Conservation (phyloP, 2,113 vertebrate species). For the Brachyhypopomus gauderio region DNA sequence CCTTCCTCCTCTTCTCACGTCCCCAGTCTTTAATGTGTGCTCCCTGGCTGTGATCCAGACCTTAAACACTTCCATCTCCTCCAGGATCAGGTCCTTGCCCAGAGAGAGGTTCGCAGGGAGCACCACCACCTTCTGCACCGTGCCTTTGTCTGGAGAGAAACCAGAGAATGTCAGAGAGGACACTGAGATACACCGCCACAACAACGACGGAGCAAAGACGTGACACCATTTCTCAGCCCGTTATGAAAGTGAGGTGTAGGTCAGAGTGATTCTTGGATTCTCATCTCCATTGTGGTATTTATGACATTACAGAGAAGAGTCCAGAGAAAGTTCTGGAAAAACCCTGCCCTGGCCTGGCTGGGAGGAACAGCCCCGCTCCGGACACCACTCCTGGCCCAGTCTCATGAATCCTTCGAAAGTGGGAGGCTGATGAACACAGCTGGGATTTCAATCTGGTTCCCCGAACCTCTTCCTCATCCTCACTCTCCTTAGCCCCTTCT, state of each 20-base stretch:
- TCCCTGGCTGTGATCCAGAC: constrained; percentile 68
- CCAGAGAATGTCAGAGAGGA: constrained; percentile 16
- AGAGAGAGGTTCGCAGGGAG: constrained; percentile 86
- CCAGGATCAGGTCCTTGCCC: constrained; percentile 91
- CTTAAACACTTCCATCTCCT: constrained; percentile 98
- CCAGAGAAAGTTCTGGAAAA: constrained; percentile 30
- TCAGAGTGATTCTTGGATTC: background rate
- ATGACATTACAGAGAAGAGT: background rate
- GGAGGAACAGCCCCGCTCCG: no score
- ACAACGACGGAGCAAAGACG: background rate
- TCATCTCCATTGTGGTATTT: background rate
- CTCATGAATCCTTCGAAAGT: constrained; percentile 58
- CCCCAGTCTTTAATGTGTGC: background rate
- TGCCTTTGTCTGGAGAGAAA: constrained; percentile 84
- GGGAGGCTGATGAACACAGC: constrained; percentile 63
- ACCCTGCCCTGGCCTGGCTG: background rate
- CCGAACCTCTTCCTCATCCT: constrained; percentile 16
- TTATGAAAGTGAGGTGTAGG: background rate
- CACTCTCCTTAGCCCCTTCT: constrained; percentile 1
- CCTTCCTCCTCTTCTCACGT: no score
- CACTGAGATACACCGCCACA: constrained; percentile 13
- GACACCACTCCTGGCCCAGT: constrained; percentile 49
- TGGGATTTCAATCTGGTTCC: constrained; percentile 29
- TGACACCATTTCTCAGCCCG: background rate
- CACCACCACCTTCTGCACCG: constrained; percentile 93